Evolutionary conservation across 2,113 vertebrate genomes (phyloP), one percentile per base, ranked within the genome.

Genomic region (Lota lota): DNA sequence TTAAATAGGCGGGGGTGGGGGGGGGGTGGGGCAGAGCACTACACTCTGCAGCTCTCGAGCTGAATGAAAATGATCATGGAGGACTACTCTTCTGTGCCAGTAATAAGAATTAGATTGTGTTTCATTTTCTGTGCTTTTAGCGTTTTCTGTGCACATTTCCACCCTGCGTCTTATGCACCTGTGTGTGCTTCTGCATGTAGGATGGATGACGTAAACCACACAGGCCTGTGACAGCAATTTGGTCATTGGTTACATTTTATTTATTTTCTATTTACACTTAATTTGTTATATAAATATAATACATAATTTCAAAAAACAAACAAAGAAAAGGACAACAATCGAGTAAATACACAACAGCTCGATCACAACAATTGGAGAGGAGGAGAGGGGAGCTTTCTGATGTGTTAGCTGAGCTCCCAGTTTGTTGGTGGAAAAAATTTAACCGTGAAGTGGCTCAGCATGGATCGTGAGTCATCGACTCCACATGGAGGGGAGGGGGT

Each of bases 281-380:
- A 94, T 95, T 94, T 94, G 93, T 95, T 96, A 98, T 96, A 98
- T 96, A 98, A 98, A 98, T 98, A 98, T 98, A 96, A 94, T 97
- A 97, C 94, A 96, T 79, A 83, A 93, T 95, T 95, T 86, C 92
- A 79, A 68, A 93, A 93, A 97, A 96, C 91, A 68, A 93, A 93
- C 96, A 96, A 92, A 56, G 5, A 56, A 56, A 56, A 56, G 64
- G 93, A 93, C 96, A 96, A 91, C 93, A 75, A 91, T 93, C 85
- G 88, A 93, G 88, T 90, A 90, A 89, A 22, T 90, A 93, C 93
- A 92, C 91, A 94, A 94, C 92, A 93, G 89, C 87, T 93, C 79
- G 85, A 90, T 88, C 80, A 92, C 83, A 85, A 88, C 82, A 89
- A 90, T 83, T 88, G 90, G 81, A 90, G 84, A 89, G 90, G 80